A percentile compares a stretch with the other conserved stretches of the same genome.
These are phyloP conservation scores for Phaethon lepturus DNA, from an alignment of 2,113 vertebrate genomes.

Conservation along the genomic window DNA sequence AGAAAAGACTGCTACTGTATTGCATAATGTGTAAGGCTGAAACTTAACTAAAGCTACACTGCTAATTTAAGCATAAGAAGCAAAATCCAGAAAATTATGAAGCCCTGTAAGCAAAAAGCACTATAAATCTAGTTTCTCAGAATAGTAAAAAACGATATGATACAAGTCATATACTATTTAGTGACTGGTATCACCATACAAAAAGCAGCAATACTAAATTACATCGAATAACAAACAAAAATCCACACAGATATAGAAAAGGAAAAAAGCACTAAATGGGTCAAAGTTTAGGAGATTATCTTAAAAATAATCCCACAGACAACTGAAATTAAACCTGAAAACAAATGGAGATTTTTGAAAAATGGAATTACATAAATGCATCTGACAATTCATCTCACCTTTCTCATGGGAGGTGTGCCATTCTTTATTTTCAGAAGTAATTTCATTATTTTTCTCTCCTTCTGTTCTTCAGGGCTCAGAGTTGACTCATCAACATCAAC, in stretches of 20 bases:
- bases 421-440: constrained; percentile 98
- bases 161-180: neutral
- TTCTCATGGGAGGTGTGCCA: constrained; percentile 98
- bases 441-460: constrained; percentile 99
- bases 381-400: constrained; percentile 74
- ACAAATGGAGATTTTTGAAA: neutral
- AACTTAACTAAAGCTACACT: neutral
- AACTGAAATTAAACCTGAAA: neutral
- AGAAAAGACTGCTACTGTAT: neutral
- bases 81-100: neutral
- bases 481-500: constrained; percentile 99
- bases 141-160: neutral
- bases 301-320: neutral
- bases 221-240: neutral
- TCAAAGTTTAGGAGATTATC: neutral
- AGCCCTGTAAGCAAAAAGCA: neutral
- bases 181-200: neutral
- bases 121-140: neutral
- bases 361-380: rapidly evolving
- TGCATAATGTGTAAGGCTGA: neutral
- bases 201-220: neutral
- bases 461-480: constrained; percentile 96
- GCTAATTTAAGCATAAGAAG: neutral
- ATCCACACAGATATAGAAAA: neutral
- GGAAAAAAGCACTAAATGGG: neutral